Base-by-base conservation (phyloP, 35 echinoderm and acorn worm species). In the Nesometra sesokonis region DNA sequence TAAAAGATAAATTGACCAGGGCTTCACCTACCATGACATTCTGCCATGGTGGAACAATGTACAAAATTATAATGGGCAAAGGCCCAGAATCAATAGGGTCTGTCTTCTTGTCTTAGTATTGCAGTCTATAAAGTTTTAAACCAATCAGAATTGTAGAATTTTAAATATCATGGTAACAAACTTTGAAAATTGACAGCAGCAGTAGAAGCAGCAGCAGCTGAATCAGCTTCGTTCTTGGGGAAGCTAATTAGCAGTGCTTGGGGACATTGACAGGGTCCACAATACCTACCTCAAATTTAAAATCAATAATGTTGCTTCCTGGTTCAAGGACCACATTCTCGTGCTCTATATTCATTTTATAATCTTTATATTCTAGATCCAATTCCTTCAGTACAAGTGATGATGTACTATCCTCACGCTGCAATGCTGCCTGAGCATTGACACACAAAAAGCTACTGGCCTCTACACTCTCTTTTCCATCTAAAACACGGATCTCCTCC, bases 391-490 rank as follows among this genome's bases (percentile, higher is more conserved):
- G 86, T 15, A 88, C 87, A 67, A 93, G 87, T 21, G 96, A 99
- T 0, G 90, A 89, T 3, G 96, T 87, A 80, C 96, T 99, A 34
- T 99, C 96, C 82, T 94, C 88, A 15, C 96, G 81, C 78, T 91
- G 80, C 77, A 99, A 82, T 8, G 92, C 47, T 17, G 81, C 37
- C 11, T 78, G 37, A 9, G 93, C 84, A 77, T 99, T 99, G 13
- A 78, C 38, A 47, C 96, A 99, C 32, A 86, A 80, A 32, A 93
- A 8, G 30, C 46, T 9, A 86, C 88, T 85, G 0, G 57, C 33
- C n/a, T 88, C 29, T 79, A 57, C 77, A 39, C 57, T 27, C 77
- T 86, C 32, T 36, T 88, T 77, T 52, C 88, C 86, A 29, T 78
- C 86, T 3, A 46, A 33, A 76, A 38, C 77, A 35, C 86, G 33